Evolutionary conservation across 1,140 invertebrate species (phyloP).

Genomic region (Proctacanthus coquilletti): DNA sequence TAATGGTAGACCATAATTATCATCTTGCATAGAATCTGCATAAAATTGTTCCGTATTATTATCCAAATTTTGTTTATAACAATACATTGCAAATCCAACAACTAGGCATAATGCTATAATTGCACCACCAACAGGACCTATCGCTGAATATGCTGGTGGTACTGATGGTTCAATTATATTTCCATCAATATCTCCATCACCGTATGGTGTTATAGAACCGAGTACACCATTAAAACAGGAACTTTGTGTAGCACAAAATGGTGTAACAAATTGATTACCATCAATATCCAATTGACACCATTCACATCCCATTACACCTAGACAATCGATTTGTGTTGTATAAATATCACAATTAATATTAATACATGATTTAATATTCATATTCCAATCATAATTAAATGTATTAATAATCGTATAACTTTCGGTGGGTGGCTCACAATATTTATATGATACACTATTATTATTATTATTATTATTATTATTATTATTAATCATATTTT

Average conservation of each 20-base stretch:
- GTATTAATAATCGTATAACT: background rate
- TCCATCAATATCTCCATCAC: slow-evolving; percentile 42
- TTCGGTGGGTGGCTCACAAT: slow-evolving; percentile 19
- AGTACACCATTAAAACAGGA: slow-evolving; percentile 70
- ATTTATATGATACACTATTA: slow-evolving; percentile 21
- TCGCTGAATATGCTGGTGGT: slow-evolving; percentile 39
- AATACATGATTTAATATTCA: slow-evolving; percentile 39
- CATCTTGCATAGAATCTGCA: slow-evolving; percentile 33
- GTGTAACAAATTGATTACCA: slow-evolving; percentile 46
- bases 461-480: slow-evolving; percentile 12
- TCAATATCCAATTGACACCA: slow-evolving; percentile 76
- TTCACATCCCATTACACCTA: slow-evolving; percentile 75
- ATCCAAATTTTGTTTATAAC: slow-evolving; percentile 44
- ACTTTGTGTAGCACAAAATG: slow-evolving; percentile 65
- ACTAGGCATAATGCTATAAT: slow-evolving; percentile 43
- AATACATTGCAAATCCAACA: slow-evolving; percentile 45
- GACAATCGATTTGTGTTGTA: slow-evolving; percentile 53
- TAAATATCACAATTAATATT: slow-evolving; percentile 69
- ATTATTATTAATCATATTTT: slow-evolving; percentile 12
- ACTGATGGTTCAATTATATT: slow-evolving; percentile 32
- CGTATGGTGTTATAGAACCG: slow-evolving; percentile 67
- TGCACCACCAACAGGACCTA: slow-evolving; percentile 44
- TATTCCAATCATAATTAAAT: background rate
- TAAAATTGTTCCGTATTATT: slow-evolving; percentile 35
- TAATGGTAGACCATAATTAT: slow-evolving; percentile 27